A percentile compares a stretch with the other conserved stretches of the same genome.
Conservation (phyloP, 2,113 vertebrate species). For the Sphaerodactylus townsendi region DNA sequence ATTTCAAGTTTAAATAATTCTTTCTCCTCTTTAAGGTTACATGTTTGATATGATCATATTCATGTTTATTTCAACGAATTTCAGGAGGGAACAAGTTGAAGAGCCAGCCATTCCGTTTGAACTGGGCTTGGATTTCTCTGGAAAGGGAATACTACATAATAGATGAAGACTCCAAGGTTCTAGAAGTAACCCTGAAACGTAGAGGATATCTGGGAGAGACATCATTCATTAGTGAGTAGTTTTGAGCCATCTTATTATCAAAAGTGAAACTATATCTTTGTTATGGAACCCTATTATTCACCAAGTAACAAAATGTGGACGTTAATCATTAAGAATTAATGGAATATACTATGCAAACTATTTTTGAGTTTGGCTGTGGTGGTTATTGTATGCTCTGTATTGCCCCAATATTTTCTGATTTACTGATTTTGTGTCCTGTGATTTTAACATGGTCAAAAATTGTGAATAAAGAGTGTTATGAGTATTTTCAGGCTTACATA, state of each 20-base stretch:
- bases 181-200: constrained; percentile 80
- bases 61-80: constrained; percentile 9
- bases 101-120: constrained; percentile 80
- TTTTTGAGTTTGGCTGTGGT: not conserved
- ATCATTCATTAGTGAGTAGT: constrained; percentile 85
- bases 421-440: not conserved
- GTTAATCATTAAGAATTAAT: not conserved
- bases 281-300: not conserved
- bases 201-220: constrained; percentile 84
- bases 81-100: constrained; percentile 82
- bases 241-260: not conserved
- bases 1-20: not conserved
- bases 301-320: not conserved
- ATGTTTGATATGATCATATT: not conserved
- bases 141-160: constrained; percentile 82
- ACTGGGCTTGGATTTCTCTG: constrained; percentile 89
- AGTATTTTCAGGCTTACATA: not conserved
- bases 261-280: not conserved
- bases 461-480: not conserved
- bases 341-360: not conserved
- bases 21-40: not conserved
- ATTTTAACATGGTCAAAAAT: not conserved
- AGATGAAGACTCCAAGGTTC: constrained; percentile 81
- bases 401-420: not conserved
- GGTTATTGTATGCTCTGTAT: not conserved